A percentile compares a stretch with the other conserved stretches of the same genome.
These are phyloP conservation scores for Conus canariensis DNA, from an alignment of 2,888 invertebrate genomes.

Conservation along the genomic window DNA sequence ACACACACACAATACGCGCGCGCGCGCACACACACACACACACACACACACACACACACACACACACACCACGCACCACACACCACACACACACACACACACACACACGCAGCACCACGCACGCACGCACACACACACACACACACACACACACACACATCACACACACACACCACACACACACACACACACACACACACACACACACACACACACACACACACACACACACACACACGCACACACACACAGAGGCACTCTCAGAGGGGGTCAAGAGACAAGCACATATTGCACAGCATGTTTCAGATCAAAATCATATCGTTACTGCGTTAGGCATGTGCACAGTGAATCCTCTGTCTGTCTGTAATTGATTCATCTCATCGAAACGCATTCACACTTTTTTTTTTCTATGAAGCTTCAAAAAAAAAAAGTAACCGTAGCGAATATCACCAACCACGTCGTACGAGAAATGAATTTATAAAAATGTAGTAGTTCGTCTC, in stretches of 20 bases:
- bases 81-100: background rate
- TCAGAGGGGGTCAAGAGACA: background rate
- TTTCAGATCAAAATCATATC: too few relatives aligned
- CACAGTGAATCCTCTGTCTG: too few relatives aligned
- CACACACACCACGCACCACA: background rate
- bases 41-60: conserved; percentile 12
- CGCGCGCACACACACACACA: background rate
- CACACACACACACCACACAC: background rate
- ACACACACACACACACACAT: background rate
- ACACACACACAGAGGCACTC: conserved; percentile 5
- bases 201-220: background rate
- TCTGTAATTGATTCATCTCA: too few relatives aligned
- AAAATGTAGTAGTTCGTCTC: too few relatives aligned
- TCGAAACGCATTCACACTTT: too few relatives aligned
- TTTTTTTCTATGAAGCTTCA: too few relatives aligned
- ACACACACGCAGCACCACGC: background rate
- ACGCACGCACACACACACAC: background rate
- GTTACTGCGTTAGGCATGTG: too few relatives aligned
- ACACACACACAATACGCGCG: too few relatives aligned
- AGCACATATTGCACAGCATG: background rate
- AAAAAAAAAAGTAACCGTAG: too few relatives aligned
- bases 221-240: conserved; percentile 6
- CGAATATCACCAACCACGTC: too few relatives aligned
- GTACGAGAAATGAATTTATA: too few relatives aligned
- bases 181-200: conserved; percentile 2